Conservation (phyloP, 1,140 invertebrate species). For the Battus philenor region DNA sequence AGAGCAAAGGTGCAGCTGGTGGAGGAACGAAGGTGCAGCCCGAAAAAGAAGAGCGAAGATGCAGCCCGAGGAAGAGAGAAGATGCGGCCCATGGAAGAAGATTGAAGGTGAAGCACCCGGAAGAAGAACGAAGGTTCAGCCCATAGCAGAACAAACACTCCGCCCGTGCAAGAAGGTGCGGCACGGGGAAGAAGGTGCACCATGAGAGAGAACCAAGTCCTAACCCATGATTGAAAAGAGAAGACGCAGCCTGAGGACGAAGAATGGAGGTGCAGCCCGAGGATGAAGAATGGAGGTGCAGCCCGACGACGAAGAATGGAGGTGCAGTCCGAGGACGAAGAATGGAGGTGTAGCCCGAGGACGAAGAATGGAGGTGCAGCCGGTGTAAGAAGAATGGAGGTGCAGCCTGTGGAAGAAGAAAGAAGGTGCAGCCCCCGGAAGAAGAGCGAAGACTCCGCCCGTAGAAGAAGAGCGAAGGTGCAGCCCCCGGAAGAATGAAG, state of each 20-base stretch:
- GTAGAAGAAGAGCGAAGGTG: constrained; percentile 13
- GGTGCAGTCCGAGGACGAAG: constrained; percentile 11
- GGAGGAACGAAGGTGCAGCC: too few relatives aligned
- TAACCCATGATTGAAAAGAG: constrained; percentile 16
- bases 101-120: too few relatives aligned
- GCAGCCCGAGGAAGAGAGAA: too few relatives aligned
- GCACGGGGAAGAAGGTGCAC: background rate
- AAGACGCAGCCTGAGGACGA: constrained; percentile 17
- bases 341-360: constrained; percentile 11
- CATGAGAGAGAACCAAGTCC: background rate
- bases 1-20: too few relatives aligned
- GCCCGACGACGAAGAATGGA: constrained; percentile 5
- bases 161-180: background rate
- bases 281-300: constrained; percentile 2
- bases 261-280: constrained; percentile 18
- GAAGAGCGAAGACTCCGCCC: background rate
- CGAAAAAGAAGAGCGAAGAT: too few relatives aligned
- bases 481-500: constrained; percentile 11
- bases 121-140: too few relatives aligned
- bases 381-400: constrained; percentile 9
- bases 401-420: constrained; percentile 10
- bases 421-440: background rate
- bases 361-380: constrained; percentile 1
- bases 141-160: too few relatives aligned
- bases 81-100: too few relatives aligned